These are phyloP conservation scores for Charadrius vociferus DNA, from an alignment of 2,113 vertebrate genomes.

Conservation along the genomic window DNA sequence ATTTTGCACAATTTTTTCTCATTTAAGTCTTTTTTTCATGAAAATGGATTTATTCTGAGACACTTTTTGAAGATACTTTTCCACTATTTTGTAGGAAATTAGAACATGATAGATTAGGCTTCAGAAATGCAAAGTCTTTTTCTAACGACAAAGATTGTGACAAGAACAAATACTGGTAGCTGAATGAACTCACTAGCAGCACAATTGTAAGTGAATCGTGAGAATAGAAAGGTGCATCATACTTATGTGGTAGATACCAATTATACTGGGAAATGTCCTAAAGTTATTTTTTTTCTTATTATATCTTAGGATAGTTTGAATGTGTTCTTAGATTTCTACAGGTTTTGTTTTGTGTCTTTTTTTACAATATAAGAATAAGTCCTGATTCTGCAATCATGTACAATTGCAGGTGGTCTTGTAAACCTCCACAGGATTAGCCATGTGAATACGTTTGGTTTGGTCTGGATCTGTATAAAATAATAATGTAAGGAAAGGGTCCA, in stretches of 20 bases:
- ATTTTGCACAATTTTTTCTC: slow-evolving; percentile 6
- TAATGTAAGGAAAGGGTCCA: neutral
- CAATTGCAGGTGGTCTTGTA: neutral
- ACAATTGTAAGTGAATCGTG: neutral
- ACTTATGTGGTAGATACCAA: neutral
- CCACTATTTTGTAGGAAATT: neutral
- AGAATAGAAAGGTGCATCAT: neutral
- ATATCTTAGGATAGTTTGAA: neutral
- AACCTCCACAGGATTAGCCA: neutral
- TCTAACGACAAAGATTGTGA: neutral
- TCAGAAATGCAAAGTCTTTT: slow-evolving; percentile 9
- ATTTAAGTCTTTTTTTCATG: neutral
- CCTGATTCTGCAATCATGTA: neutral
- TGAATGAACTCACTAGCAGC: neutral
- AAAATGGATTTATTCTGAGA: neutral
- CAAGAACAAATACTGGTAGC: neutral
- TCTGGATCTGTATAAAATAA: neutral
- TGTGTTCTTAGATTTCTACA: neutral
- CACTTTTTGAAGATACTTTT: neutral
- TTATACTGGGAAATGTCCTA: neutral
- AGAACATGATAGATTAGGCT: neutral
- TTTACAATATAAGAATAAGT: neutral
- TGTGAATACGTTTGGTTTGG: neutral
- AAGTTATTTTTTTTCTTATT: neutral
- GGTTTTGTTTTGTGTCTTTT: neutral